These are phyloP conservation scores for Clinocottus analis DNA, from an alignment of 2,113 vertebrate genomes.

Conservation along the genomic window DNA sequence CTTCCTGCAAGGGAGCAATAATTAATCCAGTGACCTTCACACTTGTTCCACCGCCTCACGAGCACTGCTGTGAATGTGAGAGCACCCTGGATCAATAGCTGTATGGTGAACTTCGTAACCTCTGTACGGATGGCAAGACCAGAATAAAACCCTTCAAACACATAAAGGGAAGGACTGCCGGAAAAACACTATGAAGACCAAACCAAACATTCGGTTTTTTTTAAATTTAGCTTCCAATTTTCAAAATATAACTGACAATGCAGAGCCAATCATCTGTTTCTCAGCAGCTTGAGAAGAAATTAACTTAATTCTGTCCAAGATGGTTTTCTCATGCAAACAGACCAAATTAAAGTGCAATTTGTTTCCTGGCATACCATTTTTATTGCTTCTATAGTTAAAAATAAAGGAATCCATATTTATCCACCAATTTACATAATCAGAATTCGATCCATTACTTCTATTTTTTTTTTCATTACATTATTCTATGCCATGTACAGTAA, in stretches of 20 bases:
- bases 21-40: slow-evolving; percentile 70
- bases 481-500: not conserved
- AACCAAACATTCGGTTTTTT: not conserved
- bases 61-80: slow-evolving; percentile 53
- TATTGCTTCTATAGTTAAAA: not conserved
- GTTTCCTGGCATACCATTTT: slow-evolving; percentile 8
- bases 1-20: slow-evolving; percentile 35
- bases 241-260: slow-evolving; percentile 35
- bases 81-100: slow-evolving; percentile 57
- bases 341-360: slow-evolving; percentile 30
- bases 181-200: not conserved
- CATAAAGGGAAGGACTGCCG: not conserved
- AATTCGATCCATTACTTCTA: not conserved
- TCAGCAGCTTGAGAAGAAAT: slow-evolving; percentile 45
- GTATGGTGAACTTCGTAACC: slow-evolving; percentile 41
- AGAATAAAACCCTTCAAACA: slow-evolving; percentile 23
- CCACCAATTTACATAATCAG: not conserved
- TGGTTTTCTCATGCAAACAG: slow-evolving; percentile 27
- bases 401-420: not conserved
- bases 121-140: not conserved
- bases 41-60: slow-evolving; percentile 47
- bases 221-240: slow-evolving; percentile 9
- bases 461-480: no score
- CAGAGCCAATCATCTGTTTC: slow-evolving; percentile 44
- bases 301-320: slow-evolving; percentile 25